Base-by-base conservation (phyloP, 2,888 invertebrate species). In the Apodemia hepburni region DNA sequence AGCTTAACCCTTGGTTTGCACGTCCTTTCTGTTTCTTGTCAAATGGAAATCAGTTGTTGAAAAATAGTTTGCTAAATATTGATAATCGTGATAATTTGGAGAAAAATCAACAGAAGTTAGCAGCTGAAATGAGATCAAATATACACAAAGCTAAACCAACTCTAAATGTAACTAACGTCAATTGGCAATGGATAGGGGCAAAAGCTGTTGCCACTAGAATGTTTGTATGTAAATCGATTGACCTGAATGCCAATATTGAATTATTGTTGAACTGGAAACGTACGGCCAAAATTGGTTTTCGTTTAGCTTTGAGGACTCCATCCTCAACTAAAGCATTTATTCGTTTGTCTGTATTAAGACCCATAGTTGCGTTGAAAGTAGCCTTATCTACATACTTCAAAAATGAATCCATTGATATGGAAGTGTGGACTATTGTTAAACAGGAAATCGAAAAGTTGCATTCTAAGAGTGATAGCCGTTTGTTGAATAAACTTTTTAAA, bases 171-270 rank as follows among this genome's bases (percentile, higher is more conserved):
- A 69, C 76, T 5, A 61, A 63, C 6, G 65, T 75, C 18, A 75
- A 77, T 18, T 84, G 81, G 81, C 67, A 65, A 11, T 59, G 67
- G 60, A 61, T 75, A 42, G 85, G 87, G 17, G 76, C 75, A 2
- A 84, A 84, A 66, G 76, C 79, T 17, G 67, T 84, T 3, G 76
- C 80, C 0, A 83, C 81, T 61, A 75, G 69, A 59, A 67, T 77
- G 3, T 64, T 76, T 6, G 67, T 69, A 29, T 80, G 80, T 62
- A 76, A 73, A 45, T 61, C 62, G 17, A 63, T 60, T 0, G 72
- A 78, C 33, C 62, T 75, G 17, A 72, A 75, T 6, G 60, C 59
- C 0, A 65, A 76, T 45, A 66, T 78, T 9, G 61, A 70, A 35
- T 69, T 68, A 33, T 70, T 81, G 54, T 64, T 80, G 1, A 59